Evolutionary conservation across 2,113 vertebrate genomes (phyloP).

Genomic region (Hemichromis elongatus): DNA sequence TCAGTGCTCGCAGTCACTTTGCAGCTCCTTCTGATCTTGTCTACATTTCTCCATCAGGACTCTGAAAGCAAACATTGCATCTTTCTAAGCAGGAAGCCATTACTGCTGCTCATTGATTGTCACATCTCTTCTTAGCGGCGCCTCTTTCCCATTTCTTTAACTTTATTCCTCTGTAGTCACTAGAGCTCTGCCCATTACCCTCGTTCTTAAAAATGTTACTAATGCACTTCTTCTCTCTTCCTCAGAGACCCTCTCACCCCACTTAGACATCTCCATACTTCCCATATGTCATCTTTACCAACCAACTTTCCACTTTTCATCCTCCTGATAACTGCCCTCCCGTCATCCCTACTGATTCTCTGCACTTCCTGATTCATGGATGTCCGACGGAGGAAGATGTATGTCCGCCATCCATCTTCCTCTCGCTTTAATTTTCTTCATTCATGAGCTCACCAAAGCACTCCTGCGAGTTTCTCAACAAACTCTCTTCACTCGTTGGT

Average conservation of each 20-base stretch:
- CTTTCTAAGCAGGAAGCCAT: not conserved
- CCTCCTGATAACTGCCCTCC: not conserved
- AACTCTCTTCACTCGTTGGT: not conserved
- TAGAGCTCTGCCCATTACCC: not conserved
- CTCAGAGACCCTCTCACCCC: not conserved
- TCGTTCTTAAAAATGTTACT: not conserved
- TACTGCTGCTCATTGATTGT: not conserved
- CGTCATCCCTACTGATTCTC: not conserved
- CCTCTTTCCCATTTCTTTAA: not conserved
- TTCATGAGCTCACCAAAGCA: not conserved
- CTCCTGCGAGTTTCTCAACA: rapidly evolving
- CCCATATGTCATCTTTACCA: not conserved
- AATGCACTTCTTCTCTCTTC: not conserved
- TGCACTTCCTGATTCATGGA: not conserved
- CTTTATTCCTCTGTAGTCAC: not conserved
- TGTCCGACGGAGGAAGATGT: not conserved
- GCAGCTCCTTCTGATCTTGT: not conserved
- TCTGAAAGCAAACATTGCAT: not conserved
- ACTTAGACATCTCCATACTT: not conserved
- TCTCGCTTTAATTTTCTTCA: not conserved
- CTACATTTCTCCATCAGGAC: not conserved
- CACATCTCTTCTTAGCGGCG: not conserved
- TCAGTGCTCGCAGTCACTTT: not conserved
- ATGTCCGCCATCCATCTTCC: not conserved
- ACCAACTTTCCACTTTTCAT: not conserved